These are phyloP conservation scores for Chionoecetes opilio DNA, from an alignment of 1,140 invertebrate species.

Conservation along the genomic window DNA sequence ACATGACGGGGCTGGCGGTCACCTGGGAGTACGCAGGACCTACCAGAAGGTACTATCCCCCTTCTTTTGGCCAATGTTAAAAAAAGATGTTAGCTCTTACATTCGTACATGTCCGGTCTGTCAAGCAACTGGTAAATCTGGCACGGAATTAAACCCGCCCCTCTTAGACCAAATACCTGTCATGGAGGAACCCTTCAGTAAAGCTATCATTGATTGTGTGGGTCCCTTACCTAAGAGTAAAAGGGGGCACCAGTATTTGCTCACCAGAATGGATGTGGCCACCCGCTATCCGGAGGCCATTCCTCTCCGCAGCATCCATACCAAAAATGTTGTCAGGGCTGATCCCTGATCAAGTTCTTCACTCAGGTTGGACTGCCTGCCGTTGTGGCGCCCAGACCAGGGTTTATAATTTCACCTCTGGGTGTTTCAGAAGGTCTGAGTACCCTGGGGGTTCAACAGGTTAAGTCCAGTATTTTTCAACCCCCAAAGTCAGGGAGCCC, in stretches of 20 bases:
- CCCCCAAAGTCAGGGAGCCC: slow-evolving; percentile 47
- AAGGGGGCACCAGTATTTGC: neutral
- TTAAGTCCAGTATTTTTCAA: slow-evolving; percentile 28
- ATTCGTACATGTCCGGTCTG: slow-evolving; percentile 30
- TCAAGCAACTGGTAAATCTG: slow-evolving; percentile 29
- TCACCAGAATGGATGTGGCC: slow-evolving; percentile 1
- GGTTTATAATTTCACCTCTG: slow-evolving; percentile 55
- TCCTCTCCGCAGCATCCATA: neutral
- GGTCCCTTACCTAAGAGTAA: slow-evolving; percentile 34
- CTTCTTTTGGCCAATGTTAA: slow-evolving; percentile 33
- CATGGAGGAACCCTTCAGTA: slow-evolving; percentile 45
- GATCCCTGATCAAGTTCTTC: slow-evolving; percentile 42
- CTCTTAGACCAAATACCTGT: slow-evolving; percentile 42
- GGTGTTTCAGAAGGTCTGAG: slow-evolving; percentile 46
- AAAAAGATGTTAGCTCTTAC: neutral
- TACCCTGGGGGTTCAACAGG: slow-evolving; percentile 14
- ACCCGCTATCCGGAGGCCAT: slow-evolving; percentile 45
- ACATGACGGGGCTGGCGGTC: neutral
- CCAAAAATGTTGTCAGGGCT: slow-evolving; percentile 54
- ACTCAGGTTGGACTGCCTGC: slow-evolving; percentile 36
- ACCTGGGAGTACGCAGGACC: slow-evolving; percentile 45
- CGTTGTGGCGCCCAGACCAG: slow-evolving; percentile 19
- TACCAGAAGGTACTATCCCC: neutral
- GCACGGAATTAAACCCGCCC: neutral
- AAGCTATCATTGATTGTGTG: slow-evolving; percentile 56